Conservation (phyloP, 1,140 invertebrate genomes). For the Drosophila carrolli region DNA sequence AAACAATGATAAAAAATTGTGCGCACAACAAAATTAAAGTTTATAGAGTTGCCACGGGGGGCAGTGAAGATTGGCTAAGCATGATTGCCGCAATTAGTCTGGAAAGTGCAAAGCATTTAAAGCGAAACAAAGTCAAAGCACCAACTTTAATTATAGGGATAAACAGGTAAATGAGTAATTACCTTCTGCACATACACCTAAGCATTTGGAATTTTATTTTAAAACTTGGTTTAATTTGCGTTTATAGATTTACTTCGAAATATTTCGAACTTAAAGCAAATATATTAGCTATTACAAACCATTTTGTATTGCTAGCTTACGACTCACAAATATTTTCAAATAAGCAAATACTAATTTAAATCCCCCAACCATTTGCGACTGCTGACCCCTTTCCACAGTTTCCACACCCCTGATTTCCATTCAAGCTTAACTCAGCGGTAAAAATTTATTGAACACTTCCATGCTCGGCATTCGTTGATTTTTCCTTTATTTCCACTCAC, state of each 20-base stretch:
- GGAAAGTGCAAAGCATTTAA: conserved; percentile 42
- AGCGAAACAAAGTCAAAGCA: conserved; percentile 9
- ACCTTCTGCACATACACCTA: not conserved
- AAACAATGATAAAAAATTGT: conserved; percentile 78
- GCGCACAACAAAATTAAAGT: conserved; percentile 68
- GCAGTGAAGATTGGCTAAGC: conserved; percentile 24
- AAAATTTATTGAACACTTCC: conserved; percentile 55
- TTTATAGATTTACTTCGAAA: too few species aligned
- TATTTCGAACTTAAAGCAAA: too few species aligned
- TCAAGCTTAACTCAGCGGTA: conserved; percentile 58
- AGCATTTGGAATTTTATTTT: too few species aligned
- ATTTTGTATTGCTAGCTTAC: not conserved
- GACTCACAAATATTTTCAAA: conserved; percentile 21
- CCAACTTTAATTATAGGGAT: conserved; percentile 17
- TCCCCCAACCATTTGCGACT: not conserved
- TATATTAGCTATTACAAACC: not conserved
- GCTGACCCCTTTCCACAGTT: conserved; percentile 16
- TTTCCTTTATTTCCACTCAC: conserved; percentile 48
- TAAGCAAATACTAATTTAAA: conserved; percentile 47
- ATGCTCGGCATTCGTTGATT: conserved; percentile 48
- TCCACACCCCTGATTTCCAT: conserved; percentile 35
- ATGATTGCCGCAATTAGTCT: conserved; percentile 74
- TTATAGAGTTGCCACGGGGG: conserved; percentile 15
- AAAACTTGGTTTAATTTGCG: too few species aligned
- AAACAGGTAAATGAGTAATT: conserved; percentile 1